phyloP scores from a whole-genome alignment of 2,797 vertebrate genomes.

The Urosaurus nigricauda region DNA sequence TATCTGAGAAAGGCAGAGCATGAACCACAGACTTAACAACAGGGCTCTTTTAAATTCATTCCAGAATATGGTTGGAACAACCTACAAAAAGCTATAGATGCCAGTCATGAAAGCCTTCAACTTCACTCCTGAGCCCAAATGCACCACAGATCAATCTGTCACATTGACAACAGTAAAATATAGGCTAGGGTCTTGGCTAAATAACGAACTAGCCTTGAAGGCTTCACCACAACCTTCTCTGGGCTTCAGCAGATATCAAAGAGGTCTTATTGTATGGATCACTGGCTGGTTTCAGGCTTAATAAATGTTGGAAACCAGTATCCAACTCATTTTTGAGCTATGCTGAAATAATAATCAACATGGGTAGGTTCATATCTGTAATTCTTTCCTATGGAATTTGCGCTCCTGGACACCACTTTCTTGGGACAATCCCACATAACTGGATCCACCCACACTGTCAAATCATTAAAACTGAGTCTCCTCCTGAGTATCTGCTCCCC shows the following conservation, averaged over 20 bases:
- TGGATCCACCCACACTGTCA: background rate
- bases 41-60: background rate
- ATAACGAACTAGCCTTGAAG: background rate
- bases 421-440: background rate
- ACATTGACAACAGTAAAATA: too few relatives aligned
- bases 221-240: background rate
- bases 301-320: too few relatives aligned
- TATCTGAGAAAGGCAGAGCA: background rate
- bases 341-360: background rate
- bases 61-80: background rate
- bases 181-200: too few relatives aligned
- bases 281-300: too few relatives aligned
- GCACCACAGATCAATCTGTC: too few relatives aligned
- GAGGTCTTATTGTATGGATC: background rate
- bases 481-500: background rate
- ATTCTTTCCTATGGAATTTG: background rate
- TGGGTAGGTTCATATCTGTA: background rate
- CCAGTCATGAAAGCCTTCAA: too few relatives aligned
- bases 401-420: too few relatives aligned
- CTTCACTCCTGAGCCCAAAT: too few relatives aligned
- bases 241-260: background rate
- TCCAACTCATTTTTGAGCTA: background rate
- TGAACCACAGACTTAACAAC: background rate
- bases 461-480: background rate
- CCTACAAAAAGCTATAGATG: too few relatives aligned